phyloP scores from a whole-genome alignment of 2,113 vertebrate genomes.

The Mixornis gularis region DNA sequence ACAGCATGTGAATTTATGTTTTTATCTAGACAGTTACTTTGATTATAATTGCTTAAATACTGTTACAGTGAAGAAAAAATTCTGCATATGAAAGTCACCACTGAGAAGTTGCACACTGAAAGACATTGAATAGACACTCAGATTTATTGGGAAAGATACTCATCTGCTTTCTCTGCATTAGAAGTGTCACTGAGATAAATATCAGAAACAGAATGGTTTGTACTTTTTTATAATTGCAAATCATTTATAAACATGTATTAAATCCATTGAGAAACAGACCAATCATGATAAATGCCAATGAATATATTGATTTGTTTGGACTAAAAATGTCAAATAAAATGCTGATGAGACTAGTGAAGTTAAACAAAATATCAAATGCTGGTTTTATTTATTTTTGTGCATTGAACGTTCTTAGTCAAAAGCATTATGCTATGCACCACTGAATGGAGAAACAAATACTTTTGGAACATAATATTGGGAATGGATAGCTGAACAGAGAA shows the following conservation, averaged over 20 bases:
- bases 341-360: neutral
- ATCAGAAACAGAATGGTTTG: neutral
- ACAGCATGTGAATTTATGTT: neutral
- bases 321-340: neutral
- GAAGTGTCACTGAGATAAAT: neutral
- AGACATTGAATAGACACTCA: neutral
- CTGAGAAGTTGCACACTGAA: neutral
- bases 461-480: neutral
- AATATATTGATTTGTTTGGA: neutral
- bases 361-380: neutral
- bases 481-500: constrained; percentile 10
- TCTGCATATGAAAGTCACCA: neutral
- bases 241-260: neutral
- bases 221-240: neutral
- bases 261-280: neutral
- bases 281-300: neutral
- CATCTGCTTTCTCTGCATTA: neutral
- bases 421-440: neutral
- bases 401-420: neutral
- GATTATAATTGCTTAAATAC: neutral
- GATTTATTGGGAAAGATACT: neutral
- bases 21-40: neutral
- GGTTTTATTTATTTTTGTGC: neutral
- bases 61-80: neutral
- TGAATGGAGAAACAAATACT: neutral